Percentiles rank a stretch among this genome's conserved stretches.
These are phyloP conservation scores for Gastrophysa polygoni DNA, from an alignment of 2,888 invertebrate species.

Conservation along the genomic window DNA sequence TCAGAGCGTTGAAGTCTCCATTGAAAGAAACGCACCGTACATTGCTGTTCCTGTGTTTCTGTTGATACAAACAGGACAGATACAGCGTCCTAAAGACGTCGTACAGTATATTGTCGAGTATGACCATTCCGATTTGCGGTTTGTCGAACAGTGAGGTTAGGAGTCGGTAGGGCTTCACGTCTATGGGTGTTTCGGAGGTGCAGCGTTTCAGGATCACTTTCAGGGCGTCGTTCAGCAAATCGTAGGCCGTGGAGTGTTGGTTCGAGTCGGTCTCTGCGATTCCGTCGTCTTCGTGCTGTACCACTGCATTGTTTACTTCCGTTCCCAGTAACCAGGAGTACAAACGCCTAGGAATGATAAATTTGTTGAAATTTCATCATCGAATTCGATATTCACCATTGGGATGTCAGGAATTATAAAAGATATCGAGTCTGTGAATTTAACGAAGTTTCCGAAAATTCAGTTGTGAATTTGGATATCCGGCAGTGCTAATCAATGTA, in stretches of 20 bases:
- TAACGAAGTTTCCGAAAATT: too few species aligned
- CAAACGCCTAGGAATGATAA: conserved; percentile 67
- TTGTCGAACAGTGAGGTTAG: conserved; percentile 85
- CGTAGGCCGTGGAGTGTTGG: conserved; percentile 60
- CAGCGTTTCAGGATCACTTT: conserved; percentile 66
- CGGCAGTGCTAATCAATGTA: too few species aligned
- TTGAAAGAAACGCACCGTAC: conserved; percentile 56
- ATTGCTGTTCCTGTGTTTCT: conserved; percentile 50
- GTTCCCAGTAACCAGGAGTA: conserved; percentile 85
- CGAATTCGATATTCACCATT: too few species aligned
- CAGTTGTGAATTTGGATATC: too few species aligned
- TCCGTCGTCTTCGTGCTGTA: conserved; percentile 36
- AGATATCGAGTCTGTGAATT: too few species aligned
- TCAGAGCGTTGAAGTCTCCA: conserved; percentile 54
- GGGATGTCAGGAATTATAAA: too few species aligned
- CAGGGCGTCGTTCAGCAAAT: conserved; percentile 69
- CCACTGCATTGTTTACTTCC: conserved; percentile 63
- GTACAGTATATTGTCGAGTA: conserved; percentile 76
- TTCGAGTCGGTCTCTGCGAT: too few species aligned
- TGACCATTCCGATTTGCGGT: conserved; percentile 81
- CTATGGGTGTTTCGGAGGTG: conserved; percentile 61
- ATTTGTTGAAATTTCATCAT: too few species aligned
- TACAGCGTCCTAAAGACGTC: conserved; percentile 75
- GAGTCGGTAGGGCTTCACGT: conserved; percentile 76
- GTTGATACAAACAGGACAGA: conserved; percentile 60